Evolutionary conservation across 1,140 invertebrate genomes (phyloP), one percentile per base, ranked within the genome.

Genomic region (Choristoneura fumiferana): DNA sequence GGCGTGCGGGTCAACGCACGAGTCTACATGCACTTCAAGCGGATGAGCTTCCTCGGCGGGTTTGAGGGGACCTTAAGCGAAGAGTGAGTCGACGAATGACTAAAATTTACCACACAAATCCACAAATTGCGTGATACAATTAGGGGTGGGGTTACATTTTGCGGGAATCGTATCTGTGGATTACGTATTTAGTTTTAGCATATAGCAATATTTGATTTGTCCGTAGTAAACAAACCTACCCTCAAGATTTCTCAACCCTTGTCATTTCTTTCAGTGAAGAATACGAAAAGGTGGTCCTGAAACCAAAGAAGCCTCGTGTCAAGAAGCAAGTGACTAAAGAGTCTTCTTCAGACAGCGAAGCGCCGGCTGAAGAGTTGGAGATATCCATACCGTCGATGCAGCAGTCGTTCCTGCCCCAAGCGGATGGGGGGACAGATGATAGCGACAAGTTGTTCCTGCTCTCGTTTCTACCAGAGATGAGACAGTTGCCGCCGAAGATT

Each of bases 391-490:
- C 0, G 14, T 71, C 0, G 78, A 79, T 2, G 33, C 71, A 53
- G 9, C 37, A 5, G 12, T 13, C 13, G 4, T 13, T 39, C 10
- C 37, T 39, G 4, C 9, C 17, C 15, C 10, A n/a, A 18, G 40
- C 75, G 75, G 5, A 22, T 12, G 5, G 79, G 83, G 4, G 56
- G 6, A 3, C 22, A 29, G 22, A 65, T 0, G 85, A 88, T 38
- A 81, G 78, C 43, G 85, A 88, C 15, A 76, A 62, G 15, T 29
- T 85, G 18, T 88, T 88, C 38, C 63, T 88, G 0, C 54, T 87
- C n/a, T 88, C 85, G 0, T 87, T 87, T 29, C 33, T 83, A 12
- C 82, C 84, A 2, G 85, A 89, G 62, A 81, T 89, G 77, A 75
- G 73, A 54, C 79, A 81, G 54, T 53, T 89, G 35, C 84, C 85